Percentiles rank a stretch among this genome's conserved stretches.
Conservation (phyloP, 2,113 vertebrate species). For the Hydrolagus affinis region DNA sequence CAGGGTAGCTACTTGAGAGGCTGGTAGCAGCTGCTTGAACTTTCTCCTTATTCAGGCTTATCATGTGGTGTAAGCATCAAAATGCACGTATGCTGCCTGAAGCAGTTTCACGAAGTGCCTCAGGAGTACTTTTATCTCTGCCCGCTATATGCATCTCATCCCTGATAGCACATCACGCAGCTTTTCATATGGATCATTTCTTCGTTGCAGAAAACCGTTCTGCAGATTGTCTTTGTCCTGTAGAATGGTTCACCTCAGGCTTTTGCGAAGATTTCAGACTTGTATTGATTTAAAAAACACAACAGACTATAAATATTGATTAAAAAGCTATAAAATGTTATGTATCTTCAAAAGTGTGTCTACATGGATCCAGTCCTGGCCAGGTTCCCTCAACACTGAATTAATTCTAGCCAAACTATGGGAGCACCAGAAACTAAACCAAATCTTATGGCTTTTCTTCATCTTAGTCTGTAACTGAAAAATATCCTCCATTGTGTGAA, state of each 20-base stretch:
- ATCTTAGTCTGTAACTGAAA: too few relatives aligned
- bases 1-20: conserved; percentile 37
- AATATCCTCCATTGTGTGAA: too few relatives aligned
- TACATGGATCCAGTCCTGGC: neutral
- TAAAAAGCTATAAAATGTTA: neutral
- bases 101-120: neutral
- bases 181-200: neutral
- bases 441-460: too few relatives aligned
- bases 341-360: neutral
- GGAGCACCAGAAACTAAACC: too few relatives aligned
- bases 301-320: neutral
- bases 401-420: too few relatives aligned
- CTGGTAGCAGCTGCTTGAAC: conserved; percentile 38
- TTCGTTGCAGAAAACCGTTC: neutral
- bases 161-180: neutral
- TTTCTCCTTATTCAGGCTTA: conserved; percentile 39
- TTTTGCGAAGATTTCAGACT: neutral
- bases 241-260: neutral
- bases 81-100: conserved; percentile 17
- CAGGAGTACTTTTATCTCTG: neutral
- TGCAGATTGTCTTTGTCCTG: neutral
- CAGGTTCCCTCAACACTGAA: too few relatives aligned
- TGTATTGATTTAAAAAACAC: neutral
- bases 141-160: neutral
- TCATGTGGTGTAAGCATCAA: conserved; percentile 46